Percentiles rank a stretch among this genome's conserved stretches.
Evolutionary conservation across 2,888 invertebrate genomes (phyloP).

Genomic region (Pseudanteris insignis): DNA sequence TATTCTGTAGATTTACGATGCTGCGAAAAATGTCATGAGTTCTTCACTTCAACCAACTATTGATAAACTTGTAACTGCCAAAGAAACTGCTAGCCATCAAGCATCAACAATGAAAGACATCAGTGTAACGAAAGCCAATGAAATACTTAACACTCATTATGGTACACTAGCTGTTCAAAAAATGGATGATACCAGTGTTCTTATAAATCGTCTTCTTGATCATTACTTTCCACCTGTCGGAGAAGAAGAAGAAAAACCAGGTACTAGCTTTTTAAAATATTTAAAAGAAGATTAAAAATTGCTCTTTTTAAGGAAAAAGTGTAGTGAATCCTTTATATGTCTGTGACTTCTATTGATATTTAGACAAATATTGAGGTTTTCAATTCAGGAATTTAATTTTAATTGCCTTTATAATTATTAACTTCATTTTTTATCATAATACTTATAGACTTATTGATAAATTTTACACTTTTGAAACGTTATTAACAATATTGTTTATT

Average conservation of each 20-base stretch:
- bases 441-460: too few species aligned
- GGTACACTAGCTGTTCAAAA: slow-evolving; percentile 76
- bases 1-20: slow-evolving; percentile 59
- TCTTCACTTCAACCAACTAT: slow-evolving; percentile 61
- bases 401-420: too few species aligned
- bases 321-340: too few species aligned
- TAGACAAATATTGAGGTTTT: too few species aligned
- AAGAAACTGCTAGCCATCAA: slow-evolving; percentile 71
- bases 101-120: slow-evolving; percentile 75
- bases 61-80: slow-evolving; percentile 66
- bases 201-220: slow-evolving; percentile 79
- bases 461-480: too few species aligned
- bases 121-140: slow-evolving; percentile 77
- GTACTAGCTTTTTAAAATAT: too few species aligned
- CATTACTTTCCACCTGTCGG: slow-evolving; percentile 75
- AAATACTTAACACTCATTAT: slow-evolving; percentile 75
- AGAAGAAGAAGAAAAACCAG: slow-evolving; percentile 67
- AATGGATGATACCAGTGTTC: slow-evolving; percentile 75
- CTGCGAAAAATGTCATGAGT: slow-evolving; percentile 61
- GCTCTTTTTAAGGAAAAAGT: too few species aligned
- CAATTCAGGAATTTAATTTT: too few species aligned
- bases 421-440: too few species aligned
- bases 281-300: too few species aligned
- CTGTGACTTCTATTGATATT: too few species aligned
- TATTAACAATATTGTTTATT: too few species aligned